Evolutionary conservation across 2,888 invertebrate species (phyloP), one percentile per base, ranked within the genome.

Genomic region (Drosophila tripunctata): DNA sequence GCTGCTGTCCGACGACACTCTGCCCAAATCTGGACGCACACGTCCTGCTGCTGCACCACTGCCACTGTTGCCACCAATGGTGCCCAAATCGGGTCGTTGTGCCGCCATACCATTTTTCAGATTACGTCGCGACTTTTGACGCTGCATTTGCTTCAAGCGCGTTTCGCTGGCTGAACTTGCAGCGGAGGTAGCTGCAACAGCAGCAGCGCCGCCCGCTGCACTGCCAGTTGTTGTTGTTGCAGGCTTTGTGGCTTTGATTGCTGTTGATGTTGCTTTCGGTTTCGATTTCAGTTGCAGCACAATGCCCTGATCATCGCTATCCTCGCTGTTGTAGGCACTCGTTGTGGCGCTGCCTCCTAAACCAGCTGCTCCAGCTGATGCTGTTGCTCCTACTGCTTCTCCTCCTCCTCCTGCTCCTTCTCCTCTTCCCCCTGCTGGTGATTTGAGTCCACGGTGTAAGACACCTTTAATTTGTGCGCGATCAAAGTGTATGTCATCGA

Each of bases 21-120:
- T 87, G 14, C 90, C 90, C 17, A 91, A 75, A 77, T 90, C 89
- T 3, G 88, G 74, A 2, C 90, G 87, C 21, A 90, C 79, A 45
- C 83, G 72, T 6, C 73, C 51, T n/a, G 82, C 78, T 4, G 92
- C 93, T 2, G 93, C 93, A 24, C 10, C 27, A 27, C 27, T 10
- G 21, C 36, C 4, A 36, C 45, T 44, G 7, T 30, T 56, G 8
- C 92, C 93, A 4, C 92, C 93, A 41, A 91, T 88, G 74, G 86
- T 93, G 27, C 95, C 94, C 33, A 94, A 90, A 89, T 94, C 94
- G 0, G 94, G 92, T 40, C 94, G 91, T 90, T 88, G 92, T 68
- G 74, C 92, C 67, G 91, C 93, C 78, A 91, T 93, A 78, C 90
- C 92, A 88, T 73, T 93, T 45, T 93, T 91, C 8, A 93, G 91